A percentile compares a stretch with the other conserved stretches of the same genome.
Evolutionary conservation across 2,888 invertebrate genomes (phyloP).

Genomic region (Patella caerulea): DNA sequence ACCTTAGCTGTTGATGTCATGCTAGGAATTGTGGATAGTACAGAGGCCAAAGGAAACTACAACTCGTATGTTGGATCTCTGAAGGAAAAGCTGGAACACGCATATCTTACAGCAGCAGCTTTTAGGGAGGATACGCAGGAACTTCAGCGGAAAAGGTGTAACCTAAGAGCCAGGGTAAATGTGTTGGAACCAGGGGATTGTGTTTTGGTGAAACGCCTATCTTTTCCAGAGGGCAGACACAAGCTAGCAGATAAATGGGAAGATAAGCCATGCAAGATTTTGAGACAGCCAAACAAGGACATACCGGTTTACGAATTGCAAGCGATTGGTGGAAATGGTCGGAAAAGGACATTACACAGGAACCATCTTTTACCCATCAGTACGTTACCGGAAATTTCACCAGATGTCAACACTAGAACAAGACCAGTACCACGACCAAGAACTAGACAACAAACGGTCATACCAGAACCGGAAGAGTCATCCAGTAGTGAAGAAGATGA

Average conservation of each 20-base stretch:
- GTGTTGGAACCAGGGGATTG: background rate
- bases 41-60: background rate
- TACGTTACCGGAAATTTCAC: background rate
- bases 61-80: conserved; percentile 1
- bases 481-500: conserved; percentile 1
- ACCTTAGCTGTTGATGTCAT: background rate
- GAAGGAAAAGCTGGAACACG: background rate
- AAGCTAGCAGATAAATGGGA: too few relatives aligned
- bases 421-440: conserved; percentile 6
- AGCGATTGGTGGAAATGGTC: background rate
- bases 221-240: background rate
- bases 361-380: conserved; percentile 1
- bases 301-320: too few relatives aligned
- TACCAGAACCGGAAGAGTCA: conserved; percentile 1
- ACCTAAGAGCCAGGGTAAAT: background rate
- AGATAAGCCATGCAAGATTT: too few relatives aligned
- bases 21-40: background rate
- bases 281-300: too few relatives aligned
- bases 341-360: background rate
- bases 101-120: background rate
- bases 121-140: background rate
- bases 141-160: background rate
- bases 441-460: background rate
- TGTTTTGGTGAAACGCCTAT: background rate
- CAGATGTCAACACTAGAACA: background rate